Base-by-base conservation (phyloP, 2,797 vertebrate species). In the Ptychobarbus kaznakovi region DNA sequence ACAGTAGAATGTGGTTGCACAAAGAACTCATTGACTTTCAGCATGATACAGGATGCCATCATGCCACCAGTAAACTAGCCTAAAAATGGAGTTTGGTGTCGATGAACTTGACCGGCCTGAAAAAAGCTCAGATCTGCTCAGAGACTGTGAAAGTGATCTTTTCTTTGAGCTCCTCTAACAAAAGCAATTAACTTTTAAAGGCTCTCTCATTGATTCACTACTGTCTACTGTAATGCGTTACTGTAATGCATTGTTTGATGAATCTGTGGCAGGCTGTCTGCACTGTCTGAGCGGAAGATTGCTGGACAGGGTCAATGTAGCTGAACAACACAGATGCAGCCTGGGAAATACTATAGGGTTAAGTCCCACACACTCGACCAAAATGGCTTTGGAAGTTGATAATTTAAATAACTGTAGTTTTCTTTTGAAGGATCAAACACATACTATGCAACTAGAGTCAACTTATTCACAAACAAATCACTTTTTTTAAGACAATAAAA, bases 161-260 rank as follows among this genome's bases (percentile, higher is more conserved):
- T 70, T 69, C 20, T 69, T n/a, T 42, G 58, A 81, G 12, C 6
- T 82, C 20, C 28, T 63, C 35, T 74, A 25, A 16, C 5, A 81
- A 56, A 82, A 82, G 38, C 25, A n/a, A 74, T 82, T 82, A 15
- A 51, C n/a, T 32, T 70, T 16, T 61, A 73, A 73, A 73, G 6
- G 11, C 25, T 40, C 32, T n/a, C 25, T 63, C 9, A 65, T 42
- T 38, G 40, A 82, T 65, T 65, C 40, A n/a, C 25, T 22, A 25
- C 69, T n/a, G n/a, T n/a, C n/a, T n/a, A n/a, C n/a, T n/a, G n/a
- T n/a, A n/a, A n/a, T n/a, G n/a, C n/a, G 38, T 44, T 82, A 32
- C 16, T 9, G 68, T 61, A 73, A 72, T 32, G 56, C 38, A 73
- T 73, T 49, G 13, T 49, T 49, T 15, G 4, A 49, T 15, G 49